phyloP scores from a whole-genome alignment of 2,113 vertebrate species.

The Donacobius atricapilla region DNA sequence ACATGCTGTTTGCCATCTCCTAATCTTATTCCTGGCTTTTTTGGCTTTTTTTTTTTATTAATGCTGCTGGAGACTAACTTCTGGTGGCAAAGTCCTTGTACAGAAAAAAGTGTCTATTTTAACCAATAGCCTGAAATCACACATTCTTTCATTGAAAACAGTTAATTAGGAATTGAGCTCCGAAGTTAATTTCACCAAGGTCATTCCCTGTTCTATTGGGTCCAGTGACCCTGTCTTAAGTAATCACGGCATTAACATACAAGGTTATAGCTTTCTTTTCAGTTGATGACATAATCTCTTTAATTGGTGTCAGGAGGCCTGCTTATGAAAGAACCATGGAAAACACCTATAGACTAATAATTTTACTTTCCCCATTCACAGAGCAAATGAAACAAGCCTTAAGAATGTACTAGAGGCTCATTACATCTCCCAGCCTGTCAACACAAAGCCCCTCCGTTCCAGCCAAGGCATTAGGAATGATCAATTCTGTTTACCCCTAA shows the following conservation, averaged over 20 bases:
- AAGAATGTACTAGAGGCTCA: slow-evolving; percentile 83
- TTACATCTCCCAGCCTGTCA: slow-evolving; percentile 79
- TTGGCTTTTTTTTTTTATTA: background rate
- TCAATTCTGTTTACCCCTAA: slow-evolving; percentile 73
- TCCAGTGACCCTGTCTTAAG: slow-evolving; percentile 88
- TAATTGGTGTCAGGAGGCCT: slow-evolving; percentile 94
- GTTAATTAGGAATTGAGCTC: slow-evolving; percentile 86
- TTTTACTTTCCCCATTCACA: slow-evolving; percentile 83
- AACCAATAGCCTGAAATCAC: slow-evolving; percentile 72
- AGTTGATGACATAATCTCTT: slow-evolving; percentile 94
- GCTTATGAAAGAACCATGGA: slow-evolving; percentile 81
- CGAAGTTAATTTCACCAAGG: slow-evolving; percentile 81
- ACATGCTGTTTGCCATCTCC: slow-evolving; percentile 1
- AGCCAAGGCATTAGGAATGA: slow-evolving; percentile 75
- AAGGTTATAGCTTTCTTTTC: slow-evolving; percentile 84
- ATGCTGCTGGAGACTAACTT: slow-evolving; percentile 40
- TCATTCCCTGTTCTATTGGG: slow-evolving; percentile 78
- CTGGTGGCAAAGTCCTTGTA: slow-evolving; percentile 57
- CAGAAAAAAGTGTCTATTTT: slow-evolving; percentile 65
- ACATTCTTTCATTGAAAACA: slow-evolving; percentile 80
- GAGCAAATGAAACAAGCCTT: slow-evolving; percentile 79
- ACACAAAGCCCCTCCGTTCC: slow-evolving; percentile 79
- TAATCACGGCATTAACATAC: slow-evolving; percentile 81
- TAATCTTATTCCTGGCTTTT: background rate
- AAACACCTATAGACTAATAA: slow-evolving; percentile 86